A percentile compares a stretch with the other conserved stretches of the same genome.
Conservation (phyloP, 2,797 vertebrate species). For the Sebastolobus alascanus region DNA sequence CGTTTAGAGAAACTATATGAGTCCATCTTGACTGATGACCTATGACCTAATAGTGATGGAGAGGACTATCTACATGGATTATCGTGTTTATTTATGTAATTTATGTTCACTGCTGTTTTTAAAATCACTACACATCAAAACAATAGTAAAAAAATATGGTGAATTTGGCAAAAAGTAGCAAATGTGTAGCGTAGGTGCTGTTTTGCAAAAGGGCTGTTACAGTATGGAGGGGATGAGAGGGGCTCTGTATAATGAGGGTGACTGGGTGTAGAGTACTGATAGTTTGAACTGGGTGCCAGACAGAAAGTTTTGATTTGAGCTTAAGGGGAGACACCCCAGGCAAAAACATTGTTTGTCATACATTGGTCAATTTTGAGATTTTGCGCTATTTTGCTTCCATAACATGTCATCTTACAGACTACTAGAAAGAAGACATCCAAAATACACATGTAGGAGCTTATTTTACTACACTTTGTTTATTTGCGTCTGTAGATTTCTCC, state of each 20-base stretch:
- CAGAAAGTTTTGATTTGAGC: not conserved
- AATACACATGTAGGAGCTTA: too few species aligned
- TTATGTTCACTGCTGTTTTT: slow-evolving; percentile 34
- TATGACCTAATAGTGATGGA: slow-evolving; percentile 58
- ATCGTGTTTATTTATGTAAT: slow-evolving; percentile 55
- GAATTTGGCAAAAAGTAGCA: not conserved
- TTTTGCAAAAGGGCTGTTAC: not conserved
- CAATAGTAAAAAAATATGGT: not conserved
- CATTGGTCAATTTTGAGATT: too few species aligned
- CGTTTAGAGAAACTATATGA: slow-evolving; percentile 79
- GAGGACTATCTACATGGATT: not conserved
- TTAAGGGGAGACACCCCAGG: not conserved
- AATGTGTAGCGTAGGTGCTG: not conserved
- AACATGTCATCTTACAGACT: too few species aligned
- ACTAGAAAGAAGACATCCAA: too few species aligned
- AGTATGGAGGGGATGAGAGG: not conserved
- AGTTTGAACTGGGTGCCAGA: not conserved
- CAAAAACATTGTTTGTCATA: not conserved
- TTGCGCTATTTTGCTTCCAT: too few species aligned
- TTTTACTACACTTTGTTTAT: too few species aligned
- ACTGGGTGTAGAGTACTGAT: not conserved
- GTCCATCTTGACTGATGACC: slow-evolving; percentile 76
- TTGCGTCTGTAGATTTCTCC: too few species aligned
- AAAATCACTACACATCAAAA: not conserved
- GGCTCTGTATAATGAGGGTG: too few species aligned